Base-by-base conservation (phyloP, 23 tunicate genomes). In the Trididemnum miniatum region DNA sequence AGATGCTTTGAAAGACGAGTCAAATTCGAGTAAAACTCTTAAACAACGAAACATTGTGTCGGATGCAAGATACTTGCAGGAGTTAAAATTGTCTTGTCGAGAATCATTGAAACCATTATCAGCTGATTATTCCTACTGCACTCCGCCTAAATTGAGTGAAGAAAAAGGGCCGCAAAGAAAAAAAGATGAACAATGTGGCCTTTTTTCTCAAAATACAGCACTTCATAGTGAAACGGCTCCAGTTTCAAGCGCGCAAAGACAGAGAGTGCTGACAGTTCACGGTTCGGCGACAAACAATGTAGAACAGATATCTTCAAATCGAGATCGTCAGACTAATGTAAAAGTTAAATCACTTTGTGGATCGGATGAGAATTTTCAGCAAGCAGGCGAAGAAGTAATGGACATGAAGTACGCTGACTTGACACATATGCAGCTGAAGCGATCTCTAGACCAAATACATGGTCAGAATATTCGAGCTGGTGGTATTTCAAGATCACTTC, bases 371-470 rank as follows among this genome's bases (percentile, higher is more conserved):
- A 38, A 7, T 67, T 31, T 12, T 31, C 75, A 67, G 75, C 38
- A 33, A n/a, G 38, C 12, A n/a, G 37, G 72, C 33, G 71, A 33
- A 31, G 86, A 89, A 63, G 89, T 25, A 7, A 83, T 78, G 84
- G 88, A 89, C 74, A 89, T 89, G 95, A 84, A 82, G 44, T 89
- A 35, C 34, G 72, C 95, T 28, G 95, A 89, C 28, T 23, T 89
- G 59, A 89, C 95, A 1, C 95, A 89, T 74, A 84, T 79, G 89
- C 85, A 84, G 76, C 50, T 89, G 36, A 89, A 89, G 49, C 65
- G 78, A 34, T 89, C 95, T 15, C 50, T 89, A 60, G 88, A 89
- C 40, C 89, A 84, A 63, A 89, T 89, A 20, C 84, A 89, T 39
- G 86, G 89, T 1, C 84, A 77, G 26, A 37, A 77, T 35, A 57